A percentile compares a stretch with the other conserved stretches of the same genome.
These are phyloP conservation scores for Drosophila trapezifrons DNA, from an alignment of 1,140 invertebrate species.

Conservation along the genomic window DNA sequence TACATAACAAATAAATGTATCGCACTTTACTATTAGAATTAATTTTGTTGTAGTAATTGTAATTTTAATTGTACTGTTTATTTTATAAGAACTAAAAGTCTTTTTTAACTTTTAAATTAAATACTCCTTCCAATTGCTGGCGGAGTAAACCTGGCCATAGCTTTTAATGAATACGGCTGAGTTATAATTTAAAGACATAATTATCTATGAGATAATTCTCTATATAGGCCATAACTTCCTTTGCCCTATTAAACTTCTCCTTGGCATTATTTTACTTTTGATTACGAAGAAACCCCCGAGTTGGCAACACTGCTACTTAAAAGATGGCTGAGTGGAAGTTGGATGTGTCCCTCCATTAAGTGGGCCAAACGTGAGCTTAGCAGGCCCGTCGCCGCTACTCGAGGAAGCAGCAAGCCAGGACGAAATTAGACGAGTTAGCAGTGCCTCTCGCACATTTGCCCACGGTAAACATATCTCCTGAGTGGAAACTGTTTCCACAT, in stretches of 20 bases:
- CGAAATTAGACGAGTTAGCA: conserved; percentile 52
- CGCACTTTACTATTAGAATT: too few species aligned
- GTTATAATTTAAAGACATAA: background rate
- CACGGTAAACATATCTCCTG: conserved; percentile 70
- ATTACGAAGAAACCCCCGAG: too few species aligned
- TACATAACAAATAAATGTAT: too few species aligned
- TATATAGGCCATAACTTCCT: background rate
- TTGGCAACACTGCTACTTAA: conserved; percentile 8
- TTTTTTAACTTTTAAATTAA: too few species aligned
- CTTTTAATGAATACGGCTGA: background rate
- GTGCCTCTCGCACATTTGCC: conserved; percentile 51
- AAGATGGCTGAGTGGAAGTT: background rate
- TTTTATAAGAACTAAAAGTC: too few species aligned
- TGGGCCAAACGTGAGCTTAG: conserved; percentile 67
- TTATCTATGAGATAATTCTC: background rate
- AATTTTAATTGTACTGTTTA: too few species aligned
- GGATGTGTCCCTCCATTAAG: conserved; percentile 50
- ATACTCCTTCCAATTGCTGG: too few species aligned
- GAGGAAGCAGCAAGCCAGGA: conserved; percentile 40
- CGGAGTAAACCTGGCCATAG: too few species aligned
- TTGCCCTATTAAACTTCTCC: background rate
- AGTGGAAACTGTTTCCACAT: conserved; percentile 66
- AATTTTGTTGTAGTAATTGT: too few species aligned
- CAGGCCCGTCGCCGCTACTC: conserved; percentile 32
- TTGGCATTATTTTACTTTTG: background rate